phyloP scores from a whole-genome alignment of 2,113 vertebrate species.

The Grallaria varia region DNA sequence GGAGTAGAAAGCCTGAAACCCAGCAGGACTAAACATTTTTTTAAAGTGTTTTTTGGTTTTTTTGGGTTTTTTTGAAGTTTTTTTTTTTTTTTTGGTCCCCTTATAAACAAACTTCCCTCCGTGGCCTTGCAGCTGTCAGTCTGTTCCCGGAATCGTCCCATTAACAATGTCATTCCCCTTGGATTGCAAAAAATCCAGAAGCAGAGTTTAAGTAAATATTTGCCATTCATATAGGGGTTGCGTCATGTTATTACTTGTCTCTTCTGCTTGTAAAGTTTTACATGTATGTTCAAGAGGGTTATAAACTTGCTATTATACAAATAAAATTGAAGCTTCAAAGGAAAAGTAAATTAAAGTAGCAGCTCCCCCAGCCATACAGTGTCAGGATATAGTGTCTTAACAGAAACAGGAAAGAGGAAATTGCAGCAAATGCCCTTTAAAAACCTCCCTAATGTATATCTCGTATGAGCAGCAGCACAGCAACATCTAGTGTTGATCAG shows the following conservation, averaged over 20 bases:
- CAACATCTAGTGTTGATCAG: conserved; percentile 74
- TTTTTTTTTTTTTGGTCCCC: neutral
- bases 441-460: conserved; percentile 5
- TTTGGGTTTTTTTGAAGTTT: too few species aligned
- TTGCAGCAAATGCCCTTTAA: neutral
- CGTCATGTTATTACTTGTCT: neutral
- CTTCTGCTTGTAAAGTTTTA: conserved; percentile 3
- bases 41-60: conserved; percentile 1
- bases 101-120: conserved; percentile 72
- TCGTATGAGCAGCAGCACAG: conserved; percentile 68
- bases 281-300: neutral
- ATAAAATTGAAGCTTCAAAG: neutral
- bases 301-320: neutral
- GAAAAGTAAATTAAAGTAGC: neutral
- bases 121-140: conserved; percentile 66
- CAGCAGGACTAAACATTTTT: conserved; percentile 39
- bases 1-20: conserved; percentile 63
- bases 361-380: neutral
- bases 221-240: conserved; percentile 45
- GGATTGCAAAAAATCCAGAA: conserved; percentile 65
- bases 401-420: conserved; percentile 22
- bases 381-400: neutral
- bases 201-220: conserved; percentile 78
- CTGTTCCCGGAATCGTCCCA: conserved; percentile 59
- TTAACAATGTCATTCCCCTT: conserved; percentile 73